Evolutionary conservation across 2,888 invertebrate genomes (phyloP), one percentile per base, ranked within the genome.

Genomic region (Dicycla oo): DNA sequence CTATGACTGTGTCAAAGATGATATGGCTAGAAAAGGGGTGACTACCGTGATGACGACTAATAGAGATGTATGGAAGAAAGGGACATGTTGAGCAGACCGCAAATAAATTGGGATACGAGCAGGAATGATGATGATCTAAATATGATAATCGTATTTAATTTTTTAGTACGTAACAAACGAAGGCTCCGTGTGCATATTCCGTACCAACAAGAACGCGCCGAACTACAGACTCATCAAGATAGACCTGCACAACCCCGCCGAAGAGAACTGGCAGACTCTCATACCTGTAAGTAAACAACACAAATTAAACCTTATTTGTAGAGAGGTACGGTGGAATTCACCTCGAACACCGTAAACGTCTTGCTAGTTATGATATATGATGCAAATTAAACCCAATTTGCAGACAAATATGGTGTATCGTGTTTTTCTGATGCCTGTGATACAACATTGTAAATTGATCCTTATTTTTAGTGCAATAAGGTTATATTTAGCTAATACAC

Each of bases 151-250:
- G 3, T 34, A 2, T 67, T n/a, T 3, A 67, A 1, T 26, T 18
- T 68, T 68, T 6, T 94, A 99, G 98, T 99, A 99, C 91, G 96
- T 99, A 26, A 98, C 99, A 38, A 99, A 99, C 93, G 97, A 98
- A 80, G 99, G 97, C 0, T 97, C 97, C 0, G 96, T 97, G 85
- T 98, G 98, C 82, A 97, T 98, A 88, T 98, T 99, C 93, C 97
- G 98, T 60, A 99, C 99, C 34, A 99, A 99, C 94, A 98, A 98
- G 93, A 97, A 98, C 92, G 98, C 99, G 1, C 98, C 99, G 10
- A 99, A 99, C 94, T 99, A 99, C 94, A 97, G 98, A 80, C 96
- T 99, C 56, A 97, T 99, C 88, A 96, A 97, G 83, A 98, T 99
- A 82, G 98, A 99, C 93, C 97, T 98, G 73, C 93, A 97, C 78